These are phyloP conservation scores for Troides aeacus DNA, from an alignment of 2,888 invertebrate species.

Conservation along the genomic window DNA sequence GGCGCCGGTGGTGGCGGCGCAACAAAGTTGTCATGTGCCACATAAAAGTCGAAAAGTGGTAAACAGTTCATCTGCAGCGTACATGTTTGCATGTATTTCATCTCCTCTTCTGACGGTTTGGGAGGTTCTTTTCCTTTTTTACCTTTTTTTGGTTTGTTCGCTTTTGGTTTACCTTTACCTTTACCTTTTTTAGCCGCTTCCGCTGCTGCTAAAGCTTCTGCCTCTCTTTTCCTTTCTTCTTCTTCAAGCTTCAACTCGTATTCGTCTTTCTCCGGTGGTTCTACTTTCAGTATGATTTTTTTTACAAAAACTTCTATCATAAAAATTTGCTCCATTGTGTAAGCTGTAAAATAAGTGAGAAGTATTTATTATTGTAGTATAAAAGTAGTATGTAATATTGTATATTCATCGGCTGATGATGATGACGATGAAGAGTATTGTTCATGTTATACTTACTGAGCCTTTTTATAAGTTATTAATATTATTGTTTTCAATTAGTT, in stretches of 20 bases:
- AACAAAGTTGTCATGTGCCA: conserved; percentile 74
- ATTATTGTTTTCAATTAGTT: not conserved
- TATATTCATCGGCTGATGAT: too few species aligned
- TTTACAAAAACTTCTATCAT: conserved; percentile 74
- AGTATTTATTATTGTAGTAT: too few species aligned
- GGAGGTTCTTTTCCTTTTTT: conserved; percentile 67
- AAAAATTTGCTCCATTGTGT: conserved; percentile 70
- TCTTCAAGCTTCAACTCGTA: conserved; percentile 65
- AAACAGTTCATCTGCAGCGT: conserved; percentile 69
- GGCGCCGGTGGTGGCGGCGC: conserved; percentile 68
- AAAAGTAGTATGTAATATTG: too few species aligned
- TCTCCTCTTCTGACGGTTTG: conserved; percentile 69
- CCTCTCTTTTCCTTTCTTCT: conserved; percentile 58
- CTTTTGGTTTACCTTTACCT: conserved; percentile 36
- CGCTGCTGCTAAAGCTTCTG: conserved; percentile 56
- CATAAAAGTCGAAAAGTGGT: conserved; percentile 68
- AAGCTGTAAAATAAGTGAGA: not conserved
- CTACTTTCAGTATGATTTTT: conserved; percentile 66
- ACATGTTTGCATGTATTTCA: conserved; percentile 72
- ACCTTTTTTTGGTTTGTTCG: conserved; percentile 44
- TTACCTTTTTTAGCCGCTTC: conserved; percentile 47
- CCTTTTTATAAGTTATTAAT: not conserved
- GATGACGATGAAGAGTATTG: not conserved
- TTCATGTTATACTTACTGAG: not conserved
- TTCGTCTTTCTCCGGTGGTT: conserved; percentile 69